Conservation (phyloP, 2,797 vertebrate species). For the Sparus aurata region DNA sequence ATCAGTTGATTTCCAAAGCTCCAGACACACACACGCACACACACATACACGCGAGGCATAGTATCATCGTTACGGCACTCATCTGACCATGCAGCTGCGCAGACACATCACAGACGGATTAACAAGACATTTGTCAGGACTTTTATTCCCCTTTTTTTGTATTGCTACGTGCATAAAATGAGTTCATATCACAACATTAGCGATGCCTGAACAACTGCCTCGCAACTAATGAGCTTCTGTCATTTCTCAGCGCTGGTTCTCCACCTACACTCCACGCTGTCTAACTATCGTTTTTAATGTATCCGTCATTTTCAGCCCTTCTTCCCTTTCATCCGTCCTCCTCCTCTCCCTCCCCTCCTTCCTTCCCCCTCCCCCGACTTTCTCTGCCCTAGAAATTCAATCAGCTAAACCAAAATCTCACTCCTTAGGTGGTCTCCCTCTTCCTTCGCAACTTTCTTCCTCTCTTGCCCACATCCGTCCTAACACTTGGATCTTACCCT, state of each 20-base stretch:
- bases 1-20: conserved; percentile 45
- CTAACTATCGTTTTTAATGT: conserved; percentile 48
- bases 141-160: not conserved
- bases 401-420: conserved; percentile 56
- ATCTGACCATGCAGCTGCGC: conserved; percentile 32
- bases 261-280: conserved; percentile 47
- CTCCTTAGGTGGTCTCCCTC: conserved; percentile 62
- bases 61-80: conserved; percentile 4
- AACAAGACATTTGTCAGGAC: conserved; percentile 20
- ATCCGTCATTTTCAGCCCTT: conserved; percentile 44
- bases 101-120: conserved; percentile 26
- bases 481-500: not conserved
- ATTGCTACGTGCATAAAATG: conserved; percentile 3
- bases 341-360: conserved; percentile 5
- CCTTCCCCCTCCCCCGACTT: conserved; percentile 13
- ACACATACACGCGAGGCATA: not conserved
- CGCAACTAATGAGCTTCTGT: conserved; percentile 64
- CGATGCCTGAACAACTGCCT: conserved; percentile 36
- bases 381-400: conserved; percentile 70
- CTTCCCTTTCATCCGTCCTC: conserved; percentile 50
- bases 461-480: conserved; percentile 35
- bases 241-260: conserved; percentile 34
- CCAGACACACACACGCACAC: not conserved
- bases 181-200: conserved; percentile 32
- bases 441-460: conserved; percentile 31